These are phyloP conservation scores for Menidia menidia DNA, from an alignment of 2,797 vertebrate species.

Conservation along the genomic window DNA sequence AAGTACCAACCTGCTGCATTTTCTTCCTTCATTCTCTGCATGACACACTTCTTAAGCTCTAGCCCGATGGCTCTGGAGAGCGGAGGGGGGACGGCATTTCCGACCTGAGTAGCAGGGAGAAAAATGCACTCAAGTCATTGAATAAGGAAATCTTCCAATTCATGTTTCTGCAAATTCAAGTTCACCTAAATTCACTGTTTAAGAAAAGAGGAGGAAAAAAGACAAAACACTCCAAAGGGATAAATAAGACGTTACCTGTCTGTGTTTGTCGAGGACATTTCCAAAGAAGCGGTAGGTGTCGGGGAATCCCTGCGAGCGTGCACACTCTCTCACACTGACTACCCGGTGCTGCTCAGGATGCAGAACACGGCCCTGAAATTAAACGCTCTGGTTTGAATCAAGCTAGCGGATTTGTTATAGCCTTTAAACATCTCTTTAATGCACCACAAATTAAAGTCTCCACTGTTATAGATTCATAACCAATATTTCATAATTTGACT, in stretches of 20 bases:
- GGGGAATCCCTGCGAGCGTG: constrained; percentile 95
- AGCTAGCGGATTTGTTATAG: neutral
- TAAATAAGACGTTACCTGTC: constrained; percentile 85
- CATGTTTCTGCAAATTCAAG: neutral
- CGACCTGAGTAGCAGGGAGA: constrained; percentile 82
- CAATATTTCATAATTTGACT: too few relatives aligned
- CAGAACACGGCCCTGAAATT: constrained; percentile 90
- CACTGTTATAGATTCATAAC: neutral
- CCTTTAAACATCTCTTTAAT: too few relatives aligned
- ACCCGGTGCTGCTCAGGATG: constrained; percentile 97
- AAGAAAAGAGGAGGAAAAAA: neutral
- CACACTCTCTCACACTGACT: constrained; percentile 95
- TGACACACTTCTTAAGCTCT: constrained; percentile 89
- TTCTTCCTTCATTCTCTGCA: constrained; percentile 83
- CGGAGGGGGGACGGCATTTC: constrained; percentile 95
- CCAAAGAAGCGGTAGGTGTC: constrained; percentile 97
- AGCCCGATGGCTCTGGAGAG: constrained; percentile 93
- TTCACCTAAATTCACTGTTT: too few relatives aligned
- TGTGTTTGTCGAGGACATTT: constrained; percentile 95
- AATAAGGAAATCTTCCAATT: neutral
- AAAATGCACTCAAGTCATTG: neutral
- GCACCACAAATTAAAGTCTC: neutral
- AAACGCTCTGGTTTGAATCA: neutral
- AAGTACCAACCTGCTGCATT: constrained; percentile 78
- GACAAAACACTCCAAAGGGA: neutral